These are phyloP conservation scores for Mythimna vitellina DNA, from an alignment of 2,888 invertebrate genomes.

Conservation along the genomic window DNA sequence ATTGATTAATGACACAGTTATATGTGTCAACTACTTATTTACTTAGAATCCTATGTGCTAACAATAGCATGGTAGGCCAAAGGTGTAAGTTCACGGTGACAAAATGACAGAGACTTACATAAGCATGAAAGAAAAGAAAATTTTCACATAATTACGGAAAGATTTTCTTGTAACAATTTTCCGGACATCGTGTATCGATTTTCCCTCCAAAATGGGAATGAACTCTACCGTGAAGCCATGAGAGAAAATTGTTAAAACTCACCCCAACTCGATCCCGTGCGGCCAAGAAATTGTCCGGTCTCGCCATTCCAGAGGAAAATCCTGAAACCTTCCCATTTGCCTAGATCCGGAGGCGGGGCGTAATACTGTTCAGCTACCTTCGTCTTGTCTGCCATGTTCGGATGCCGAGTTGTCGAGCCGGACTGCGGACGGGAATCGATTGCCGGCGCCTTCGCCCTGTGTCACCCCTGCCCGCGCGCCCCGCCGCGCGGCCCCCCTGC, in stretches of 20 bases:
- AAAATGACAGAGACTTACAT: slow-evolving; percentile 32
- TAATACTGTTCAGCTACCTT: slow-evolving; percentile 94
- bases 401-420: slow-evolving; percentile 82
- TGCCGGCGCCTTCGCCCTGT: slow-evolving; percentile 82
- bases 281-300: slow-evolving; percentile 97
- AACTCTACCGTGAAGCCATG: slow-evolving; percentile 13
- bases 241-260: slow-evolving; percentile 86
- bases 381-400: slow-evolving; percentile 94
- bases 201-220: slow-evolving; percentile 78
- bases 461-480: slow-evolving; percentile 56
- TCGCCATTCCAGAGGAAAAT: slow-evolving; percentile 98
- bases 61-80: slow-evolving; percentile 5
- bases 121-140: slow-evolving; percentile 12
- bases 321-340: slow-evolving; percentile 96
- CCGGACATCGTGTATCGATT: slow-evolving; percentile 49
- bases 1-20: not conserved
- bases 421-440: slow-evolving; percentile 88
- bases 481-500: slow-evolving; percentile 66
- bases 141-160: not conserved
- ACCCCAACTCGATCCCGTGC: slow-evolving; percentile 98
- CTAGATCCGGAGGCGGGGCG: slow-evolving; percentile 94
- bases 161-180: slow-evolving; percentile 3
- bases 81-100: slow-evolving; percentile 11
- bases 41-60: not conserved
- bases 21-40: slow-evolving; percentile 1